phyloP scores from a whole-genome alignment of 1,140 invertebrate species.

The Hormaphis cornu region DNA sequence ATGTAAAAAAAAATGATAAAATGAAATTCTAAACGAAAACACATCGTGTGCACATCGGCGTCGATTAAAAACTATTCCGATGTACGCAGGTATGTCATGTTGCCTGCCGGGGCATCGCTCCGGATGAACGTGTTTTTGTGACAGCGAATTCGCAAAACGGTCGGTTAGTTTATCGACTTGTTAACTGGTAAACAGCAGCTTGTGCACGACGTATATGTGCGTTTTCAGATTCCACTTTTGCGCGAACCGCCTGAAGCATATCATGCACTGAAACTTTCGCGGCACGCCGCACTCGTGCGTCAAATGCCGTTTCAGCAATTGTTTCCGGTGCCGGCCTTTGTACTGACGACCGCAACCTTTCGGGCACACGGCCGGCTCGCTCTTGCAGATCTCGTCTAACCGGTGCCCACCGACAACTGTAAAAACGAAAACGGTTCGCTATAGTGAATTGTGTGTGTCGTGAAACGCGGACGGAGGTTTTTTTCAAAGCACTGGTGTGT shows the following conservation, averaged over 20 bases:
- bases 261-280: conserved; percentile 34
- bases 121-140: too few relatives aligned
- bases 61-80: too few relatives aligned
- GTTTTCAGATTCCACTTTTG: conserved; percentile 34
- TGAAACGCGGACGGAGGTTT: too few relatives aligned
- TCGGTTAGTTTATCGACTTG: too few relatives aligned
- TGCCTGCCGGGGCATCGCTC: too few relatives aligned
- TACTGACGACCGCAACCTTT: conserved; percentile 34
- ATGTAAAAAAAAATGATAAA: too few relatives aligned
- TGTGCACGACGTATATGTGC: conserved; percentile 11
- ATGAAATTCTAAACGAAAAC: too few relatives aligned
- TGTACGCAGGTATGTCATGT: too few relatives aligned
- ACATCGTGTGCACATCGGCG: too few relatives aligned
- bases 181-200: neutral
- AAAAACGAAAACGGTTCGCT: conserved; percentile 1
- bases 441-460: neutral
- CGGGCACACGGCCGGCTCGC: conserved; percentile 37
- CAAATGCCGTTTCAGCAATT: conserved; percentile 46
- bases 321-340: conserved; percentile 38
- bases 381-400: conserved; percentile 2
- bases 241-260: conserved; percentile 34
- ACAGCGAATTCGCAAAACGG: too few relatives aligned
- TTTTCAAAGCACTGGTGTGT: too few relatives aligned
- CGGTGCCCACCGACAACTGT: neutral
- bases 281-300: conserved; percentile 51